Conservation (phyloP, 2,888 invertebrate genomes). For the Lumbricus terrestris region DNA sequence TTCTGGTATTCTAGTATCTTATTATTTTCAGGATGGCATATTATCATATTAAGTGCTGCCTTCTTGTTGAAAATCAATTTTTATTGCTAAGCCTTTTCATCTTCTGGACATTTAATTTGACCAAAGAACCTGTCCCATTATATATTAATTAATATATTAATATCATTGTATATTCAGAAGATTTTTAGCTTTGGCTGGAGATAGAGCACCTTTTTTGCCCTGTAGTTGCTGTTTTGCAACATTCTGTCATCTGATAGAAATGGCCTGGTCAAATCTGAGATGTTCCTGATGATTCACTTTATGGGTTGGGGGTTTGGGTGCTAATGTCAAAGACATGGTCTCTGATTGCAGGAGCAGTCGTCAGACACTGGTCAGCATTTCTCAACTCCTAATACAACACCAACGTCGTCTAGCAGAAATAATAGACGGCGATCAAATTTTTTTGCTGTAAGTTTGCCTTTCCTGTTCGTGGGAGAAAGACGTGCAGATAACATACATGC, state of each 20-base stretch:
- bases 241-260: background rate
- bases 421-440: constrained; percentile 29
- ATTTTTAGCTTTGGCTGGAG: background rate
- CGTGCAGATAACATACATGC: background rate
- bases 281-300: background rate
- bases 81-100: background rate
- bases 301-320: background rate
- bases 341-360: constrained; percentile 23
- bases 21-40: no score
- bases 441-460: constrained; percentile 19
- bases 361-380: background rate
- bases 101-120: no score
- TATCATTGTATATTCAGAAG: background rate
- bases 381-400: constrained; percentile 25
- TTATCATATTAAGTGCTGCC: background rate
- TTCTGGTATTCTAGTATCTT: no score
- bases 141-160: no score
- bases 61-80: background rate
- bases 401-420: constrained; percentile 21
- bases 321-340: background rate
- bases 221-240: background rate
- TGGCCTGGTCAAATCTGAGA: background rate
- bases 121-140: no score
- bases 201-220: background rate
- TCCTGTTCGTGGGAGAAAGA: constrained; percentile 7